phyloP scores from a whole-genome alignment of 2,888 invertebrate genomes.

The Iselma pallidipennis region DNA sequence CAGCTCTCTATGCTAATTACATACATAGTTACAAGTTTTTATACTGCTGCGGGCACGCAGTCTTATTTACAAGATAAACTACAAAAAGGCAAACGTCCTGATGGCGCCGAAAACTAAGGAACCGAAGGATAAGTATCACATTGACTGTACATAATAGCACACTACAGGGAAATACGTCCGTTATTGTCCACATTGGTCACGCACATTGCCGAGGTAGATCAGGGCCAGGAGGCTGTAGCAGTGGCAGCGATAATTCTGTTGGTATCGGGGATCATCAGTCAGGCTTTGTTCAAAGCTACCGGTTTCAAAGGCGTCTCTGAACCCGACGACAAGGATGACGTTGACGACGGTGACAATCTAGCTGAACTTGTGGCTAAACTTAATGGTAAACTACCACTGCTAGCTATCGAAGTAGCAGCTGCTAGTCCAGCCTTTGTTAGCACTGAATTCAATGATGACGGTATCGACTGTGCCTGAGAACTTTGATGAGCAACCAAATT shows the following conservation, averaged over 20 bases:
- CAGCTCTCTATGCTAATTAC: slow-evolving; percentile 52
- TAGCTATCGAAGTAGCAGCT: slow-evolving; percentile 44
- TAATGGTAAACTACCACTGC: slow-evolving; percentile 52
- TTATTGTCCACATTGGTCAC: slow-evolving; percentile 49
- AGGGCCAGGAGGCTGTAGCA: slow-evolving; percentile 43
- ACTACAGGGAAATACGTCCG: slow-evolving; percentile 43
- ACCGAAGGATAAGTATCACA: slow-evolving; percentile 55
- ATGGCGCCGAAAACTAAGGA: slow-evolving; percentile 47
- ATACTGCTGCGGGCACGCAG: slow-evolving; percentile 49
- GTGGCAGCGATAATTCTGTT: slow-evolving; percentile 18
- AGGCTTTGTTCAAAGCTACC: slow-evolving; percentile 56
- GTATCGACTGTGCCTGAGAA: slow-evolving; percentile 33
- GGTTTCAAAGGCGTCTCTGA: slow-evolving; percentile 60
- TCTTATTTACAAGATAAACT: slow-evolving; percentile 39
- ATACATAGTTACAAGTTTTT: slow-evolving; percentile 56
- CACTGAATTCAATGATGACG: slow-evolving; percentile 44
- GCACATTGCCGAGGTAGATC: slow-evolving; percentile 52
- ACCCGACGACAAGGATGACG: slow-evolving; percentile 63
- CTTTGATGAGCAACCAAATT: slow-evolving; percentile 45
- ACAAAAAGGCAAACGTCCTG: slow-evolving; percentile 31
- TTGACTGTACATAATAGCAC: slow-evolving; percentile 54
- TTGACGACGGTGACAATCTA: slow-evolving; percentile 66
- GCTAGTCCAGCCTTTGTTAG: slow-evolving; percentile 52
- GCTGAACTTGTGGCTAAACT: slow-evolving; percentile 58
- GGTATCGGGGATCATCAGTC: slow-evolving; percentile 36